These are phyloP conservation scores for Parnassius smintheus DNA, from an alignment of 2,888 invertebrate genomes.

Conservation along the genomic window DNA sequence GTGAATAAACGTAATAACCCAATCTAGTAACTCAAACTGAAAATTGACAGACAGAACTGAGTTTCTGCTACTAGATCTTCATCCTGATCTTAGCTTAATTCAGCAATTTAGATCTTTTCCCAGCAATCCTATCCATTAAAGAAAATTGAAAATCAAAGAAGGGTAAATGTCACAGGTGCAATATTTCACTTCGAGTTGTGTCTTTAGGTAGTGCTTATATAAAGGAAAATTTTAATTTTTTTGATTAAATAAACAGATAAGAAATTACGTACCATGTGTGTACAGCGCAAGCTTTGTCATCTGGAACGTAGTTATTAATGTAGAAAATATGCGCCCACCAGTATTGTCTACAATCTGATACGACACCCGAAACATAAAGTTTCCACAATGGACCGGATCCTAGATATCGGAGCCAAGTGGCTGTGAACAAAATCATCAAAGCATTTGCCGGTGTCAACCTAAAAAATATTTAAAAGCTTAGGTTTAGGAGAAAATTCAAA, in stretches of 20 bases:
- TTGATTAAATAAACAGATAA: background rate
- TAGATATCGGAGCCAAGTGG: constrained; percentile 34
- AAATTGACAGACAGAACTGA: background rate
- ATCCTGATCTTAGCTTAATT: too few relatives aligned
- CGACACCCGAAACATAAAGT: constrained; percentile 34
- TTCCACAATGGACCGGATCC: constrained; percentile 34
- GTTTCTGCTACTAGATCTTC: background rate
- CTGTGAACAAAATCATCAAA: constrained; percentile 30
- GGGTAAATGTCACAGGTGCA: background rate
- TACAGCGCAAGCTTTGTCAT: constrained; percentile 41
- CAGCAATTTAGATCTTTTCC: background rate
- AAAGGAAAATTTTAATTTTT: background rate
- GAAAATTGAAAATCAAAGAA: too few relatives aligned
- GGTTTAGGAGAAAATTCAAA: too few relatives aligned
- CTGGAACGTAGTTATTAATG: constrained; percentile 47
- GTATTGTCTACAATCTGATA: constrained; percentile 47
- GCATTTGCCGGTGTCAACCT: constrained; percentile 43
- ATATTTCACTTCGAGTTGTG: background rate
- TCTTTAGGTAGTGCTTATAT: background rate
- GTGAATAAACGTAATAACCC: background rate
- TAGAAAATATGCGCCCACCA: constrained; percentile 63
- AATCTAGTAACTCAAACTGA: background rate
- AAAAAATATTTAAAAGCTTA: background rate
- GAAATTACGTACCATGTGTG: constrained; percentile 28
- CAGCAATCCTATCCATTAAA: too few relatives aligned